phyloP scores from a whole-genome alignment of 2,888 invertebrate genomes.

The Stictocephala bisonia region DNA sequence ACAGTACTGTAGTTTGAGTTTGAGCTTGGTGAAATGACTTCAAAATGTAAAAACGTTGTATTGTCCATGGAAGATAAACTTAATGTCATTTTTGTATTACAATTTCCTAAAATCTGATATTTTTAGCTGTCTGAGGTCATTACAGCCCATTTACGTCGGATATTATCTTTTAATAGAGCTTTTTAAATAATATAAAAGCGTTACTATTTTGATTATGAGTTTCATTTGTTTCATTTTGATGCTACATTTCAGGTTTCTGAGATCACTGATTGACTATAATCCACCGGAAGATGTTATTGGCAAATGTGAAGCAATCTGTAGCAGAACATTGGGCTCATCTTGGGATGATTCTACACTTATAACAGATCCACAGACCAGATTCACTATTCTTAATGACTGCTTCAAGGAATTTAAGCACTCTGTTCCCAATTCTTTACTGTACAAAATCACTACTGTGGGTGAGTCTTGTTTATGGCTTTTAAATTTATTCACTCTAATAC shows the following conservation, averaged over 20 bases:
- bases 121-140: too few relatives aligned
- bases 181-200: not conserved
- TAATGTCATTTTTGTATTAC: too few relatives aligned
- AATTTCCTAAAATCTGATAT: too few relatives aligned
- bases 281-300: constrained; percentile 76
- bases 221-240: too few relatives aligned
- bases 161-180: too few relatives aligned
- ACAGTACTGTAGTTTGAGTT: too few relatives aligned
- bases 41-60: too few relatives aligned
- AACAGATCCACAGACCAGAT: constrained; percentile 68
- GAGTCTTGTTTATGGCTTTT: too few relatives aligned
- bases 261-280: constrained; percentile 78
- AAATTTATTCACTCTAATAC: too few relatives aligned
- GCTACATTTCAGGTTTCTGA: constrained; percentile 70
- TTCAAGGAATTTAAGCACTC: constrained; percentile 77
- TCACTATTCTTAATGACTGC: constrained; percentile 76
- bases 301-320: constrained; percentile 72
- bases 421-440: constrained; percentile 86
- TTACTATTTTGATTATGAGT: not conserved
- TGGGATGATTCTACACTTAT: constrained; percentile 65
- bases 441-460: constrained; percentile 79
- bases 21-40: too few relatives aligned
- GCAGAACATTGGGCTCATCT: constrained; percentile 66
- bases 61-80: too few relatives aligned
- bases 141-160: too few relatives aligned